Evolutionary conservation across 1,140 invertebrate species (phyloP), one percentile per base, ranked within the genome.

Genomic region (Magallana gigas): DNA sequence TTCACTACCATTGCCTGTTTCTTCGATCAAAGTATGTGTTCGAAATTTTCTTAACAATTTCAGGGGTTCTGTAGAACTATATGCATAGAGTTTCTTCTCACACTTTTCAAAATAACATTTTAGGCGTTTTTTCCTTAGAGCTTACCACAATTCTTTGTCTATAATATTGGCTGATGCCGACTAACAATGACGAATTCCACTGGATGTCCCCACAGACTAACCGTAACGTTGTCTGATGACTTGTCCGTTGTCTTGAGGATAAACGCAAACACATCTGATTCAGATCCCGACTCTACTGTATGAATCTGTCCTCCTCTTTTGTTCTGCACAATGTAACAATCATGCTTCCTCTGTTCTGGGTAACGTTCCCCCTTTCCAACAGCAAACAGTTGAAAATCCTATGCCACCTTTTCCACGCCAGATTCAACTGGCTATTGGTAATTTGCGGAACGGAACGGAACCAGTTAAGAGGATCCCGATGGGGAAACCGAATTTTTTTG

Each of bases 261-360:
- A 48, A 85, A 81, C 57, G 59, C 48, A 60, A 62, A 85, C 29
- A 84, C 71, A 57, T 62, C 58, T 36, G 56, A 14, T 1, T 36
- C 59, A 18, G 56, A 9, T 82, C n/a, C n/a, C n/a, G n/a, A n/a
- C n/a, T n/a, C n/a, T n/a, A n/a, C n/a, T n/a, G n/a, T n/a, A n/a
- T n/a, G n/a, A n/a, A n/a, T n/a, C n/a, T n/a, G n/a, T n/a, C n/a
- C n/a, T n/a, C n/a, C n/a, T n/a, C n/a, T n/a, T 48, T 29, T 8
- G 16, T 48, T 87, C 87, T 14, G 88, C 90, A 86, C 71, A 87
- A 84, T 88, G 88, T 23, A 91, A 81, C 4, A 91, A 82, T 56
- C 90, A 87, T 36, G 87, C 85, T 76, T 87, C 64, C 88, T 91
- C 68, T 88, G 82, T 18, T 5, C 48, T 12, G n/a, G 16, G 12